These are phyloP conservation scores for Danio tinwini DNA, from an alignment of 2,797 vertebrate species.

Conservation along the genomic window DNA sequence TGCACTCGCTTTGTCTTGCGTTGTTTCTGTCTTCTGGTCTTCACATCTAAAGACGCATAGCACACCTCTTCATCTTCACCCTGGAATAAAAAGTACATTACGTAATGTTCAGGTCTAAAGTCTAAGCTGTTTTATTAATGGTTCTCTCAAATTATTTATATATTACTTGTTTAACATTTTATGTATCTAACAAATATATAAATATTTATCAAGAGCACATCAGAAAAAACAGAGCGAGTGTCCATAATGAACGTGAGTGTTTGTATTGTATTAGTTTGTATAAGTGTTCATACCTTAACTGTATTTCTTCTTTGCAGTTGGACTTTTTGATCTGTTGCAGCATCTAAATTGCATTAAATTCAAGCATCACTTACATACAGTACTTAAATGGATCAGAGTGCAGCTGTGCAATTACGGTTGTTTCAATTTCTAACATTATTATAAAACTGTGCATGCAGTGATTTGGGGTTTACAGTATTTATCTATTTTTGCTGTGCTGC, in stretches of 20 bases:
- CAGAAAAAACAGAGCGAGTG: too few relatives aligned
- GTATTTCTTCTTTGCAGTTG: neutral
- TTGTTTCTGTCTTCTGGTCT: constrained; percentile 1
- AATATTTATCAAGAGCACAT: too few relatives aligned
- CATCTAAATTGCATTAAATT: neutral
- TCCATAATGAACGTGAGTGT: too few relatives aligned
- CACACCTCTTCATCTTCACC: constrained; percentile 14
- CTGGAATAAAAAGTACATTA: constrained; percentile 1
- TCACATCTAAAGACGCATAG: constrained; percentile 35
- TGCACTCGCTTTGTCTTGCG: constrained; percentile 12
- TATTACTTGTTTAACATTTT: too few relatives aligned
- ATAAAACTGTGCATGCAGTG: too few relatives aligned
- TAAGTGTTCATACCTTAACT: constrained; percentile 1
- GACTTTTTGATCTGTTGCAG: neutral
- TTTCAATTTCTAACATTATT: neutral
- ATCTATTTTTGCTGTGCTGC: too few relatives aligned
- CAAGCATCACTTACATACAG: neutral
- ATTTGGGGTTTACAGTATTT: too few relatives aligned
- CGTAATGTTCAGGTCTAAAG: too few relatives aligned
- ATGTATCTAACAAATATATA: neutral
- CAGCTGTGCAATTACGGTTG: neutral
- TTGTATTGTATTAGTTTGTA: too few relatives aligned
- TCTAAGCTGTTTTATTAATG: too few relatives aligned
- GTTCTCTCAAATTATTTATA: too few relatives aligned
- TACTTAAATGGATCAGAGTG: neutral